Percentiles rank a stretch among this genome's conserved stretches.
Evolutionary conservation across 2,888 invertebrate species (phyloP).

Genomic region (Acleris literana): DNA sequence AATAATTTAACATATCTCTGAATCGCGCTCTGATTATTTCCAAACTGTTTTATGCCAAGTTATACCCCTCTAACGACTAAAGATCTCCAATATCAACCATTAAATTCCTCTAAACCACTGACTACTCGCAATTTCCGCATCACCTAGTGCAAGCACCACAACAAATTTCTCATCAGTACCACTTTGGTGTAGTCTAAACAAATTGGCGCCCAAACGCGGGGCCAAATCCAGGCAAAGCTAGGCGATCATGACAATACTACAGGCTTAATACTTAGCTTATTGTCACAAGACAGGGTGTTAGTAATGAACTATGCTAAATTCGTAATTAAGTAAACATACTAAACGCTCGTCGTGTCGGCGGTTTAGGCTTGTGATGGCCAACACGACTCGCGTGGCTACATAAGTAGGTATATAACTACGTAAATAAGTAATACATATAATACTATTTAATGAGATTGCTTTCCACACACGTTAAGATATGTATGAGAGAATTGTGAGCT

Average conservation of each 20-base stretch:
- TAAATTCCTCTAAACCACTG: no score
- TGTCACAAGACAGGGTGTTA: constrained; percentile 78
- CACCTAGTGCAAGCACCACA: not conserved
- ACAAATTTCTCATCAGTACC: constrained; percentile 14
- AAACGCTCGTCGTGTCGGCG: constrained; percentile 25
- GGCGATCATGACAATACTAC: constrained; percentile 56
- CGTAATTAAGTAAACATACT: constrained; percentile 41
- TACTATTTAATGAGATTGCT: constrained; percentile 77
- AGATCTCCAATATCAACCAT: no score
- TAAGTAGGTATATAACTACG: constrained; percentile 54
- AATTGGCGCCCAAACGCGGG: constrained; percentile 38
- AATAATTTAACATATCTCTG: no score
- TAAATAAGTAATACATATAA: constrained; percentile 63
- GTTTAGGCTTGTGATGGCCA: constrained; percentile 36
- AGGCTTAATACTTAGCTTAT: constrained; percentile 74
- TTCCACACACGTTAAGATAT: constrained; percentile 73
- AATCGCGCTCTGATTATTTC: no score
- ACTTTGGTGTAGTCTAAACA: constrained; percentile 12
- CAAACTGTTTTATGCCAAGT: no score
- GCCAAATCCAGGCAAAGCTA: constrained; percentile 57
- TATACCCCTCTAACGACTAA: no score
- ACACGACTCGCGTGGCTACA: constrained; percentile 38
- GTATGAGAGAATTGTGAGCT: constrained; percentile 70
- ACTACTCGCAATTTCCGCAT: no score
- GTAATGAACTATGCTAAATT: constrained; percentile 68